Conservation (phyloP, 2,113 vertebrate species). For the Seriola dumerili region DNA sequence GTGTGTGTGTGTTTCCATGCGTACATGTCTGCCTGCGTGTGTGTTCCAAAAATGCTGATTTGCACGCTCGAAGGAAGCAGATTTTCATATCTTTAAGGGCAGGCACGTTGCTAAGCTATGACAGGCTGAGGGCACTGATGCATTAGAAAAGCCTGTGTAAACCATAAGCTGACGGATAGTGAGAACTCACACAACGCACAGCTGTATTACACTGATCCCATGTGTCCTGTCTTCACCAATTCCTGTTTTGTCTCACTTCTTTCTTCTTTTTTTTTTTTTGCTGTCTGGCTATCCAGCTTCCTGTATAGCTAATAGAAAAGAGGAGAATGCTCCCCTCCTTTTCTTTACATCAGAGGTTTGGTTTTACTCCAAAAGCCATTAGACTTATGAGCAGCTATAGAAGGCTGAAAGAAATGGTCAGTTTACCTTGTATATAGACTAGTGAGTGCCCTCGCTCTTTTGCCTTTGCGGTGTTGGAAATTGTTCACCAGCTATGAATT, state of each 20-base stretch:
- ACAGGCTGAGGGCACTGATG: conserved; percentile 68
- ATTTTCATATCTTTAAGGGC: conserved; percentile 79
- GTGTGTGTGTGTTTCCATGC: conserved; percentile 12
- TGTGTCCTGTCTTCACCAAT: conserved; percentile 7
- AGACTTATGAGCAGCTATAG: not conserved
- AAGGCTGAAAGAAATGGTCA: not conserved
- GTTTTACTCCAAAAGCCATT: not conserved
- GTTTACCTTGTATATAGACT: not conserved
- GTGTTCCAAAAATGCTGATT: conserved; percentile 71
- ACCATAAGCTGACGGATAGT: conserved; percentile 73
- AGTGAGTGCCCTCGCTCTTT: not conserved
- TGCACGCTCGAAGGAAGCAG: conserved; percentile 65
- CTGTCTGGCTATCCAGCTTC: not conserved
- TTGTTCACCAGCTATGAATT: not conserved
- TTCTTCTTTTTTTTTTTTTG: not conserved
- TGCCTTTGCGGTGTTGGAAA: not conserved
- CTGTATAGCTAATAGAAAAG: not conserved
- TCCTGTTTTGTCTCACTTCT: not conserved
- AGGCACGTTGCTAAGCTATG: conserved; percentile 61
- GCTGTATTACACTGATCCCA: conserved; percentile 33
- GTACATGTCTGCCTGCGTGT: conserved; percentile 34
- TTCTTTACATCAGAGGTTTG: not conserved
- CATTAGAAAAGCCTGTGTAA: conserved; percentile 73
- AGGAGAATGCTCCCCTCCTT: not conserved
- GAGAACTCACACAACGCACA: conserved; percentile 51